Percentiles rank a stretch among this genome's conserved stretches.
Evolutionary conservation across 1,140 invertebrate species (phyloP).

Genomic region (Conus betulinus): DNA sequence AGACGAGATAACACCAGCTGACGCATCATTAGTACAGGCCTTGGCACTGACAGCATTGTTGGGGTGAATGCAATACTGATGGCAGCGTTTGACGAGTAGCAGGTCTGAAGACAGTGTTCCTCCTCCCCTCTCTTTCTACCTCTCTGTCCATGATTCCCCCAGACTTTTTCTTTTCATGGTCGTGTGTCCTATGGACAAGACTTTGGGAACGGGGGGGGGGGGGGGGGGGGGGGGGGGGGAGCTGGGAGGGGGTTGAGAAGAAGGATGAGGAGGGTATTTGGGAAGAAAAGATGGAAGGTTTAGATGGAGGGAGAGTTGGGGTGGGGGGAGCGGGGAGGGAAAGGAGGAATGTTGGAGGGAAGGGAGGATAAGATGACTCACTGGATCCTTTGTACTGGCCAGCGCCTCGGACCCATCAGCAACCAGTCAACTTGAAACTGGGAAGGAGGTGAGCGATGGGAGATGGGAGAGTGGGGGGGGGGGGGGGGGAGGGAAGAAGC

Average conservation of each 20-base stretch:
- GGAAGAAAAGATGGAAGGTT: background rate
- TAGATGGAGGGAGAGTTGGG: background rate
- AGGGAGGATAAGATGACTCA: slow-evolving; percentile 1
- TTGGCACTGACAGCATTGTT: too few species aligned
- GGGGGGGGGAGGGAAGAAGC: background rate
- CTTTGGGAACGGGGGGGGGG: too few species aligned
- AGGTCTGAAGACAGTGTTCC: too few species aligned
- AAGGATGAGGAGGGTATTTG: background rate
- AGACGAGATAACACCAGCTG: too few species aligned
- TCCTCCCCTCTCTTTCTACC: too few species aligned
- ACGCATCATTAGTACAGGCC: too few species aligned
- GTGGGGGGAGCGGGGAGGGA: background rate
- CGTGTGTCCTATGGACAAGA: too few species aligned
- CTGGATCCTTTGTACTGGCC: slow-evolving; percentile 11
- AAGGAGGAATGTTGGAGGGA: background rate
- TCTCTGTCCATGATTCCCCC: too few species aligned
- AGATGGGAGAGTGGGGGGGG: background rate
- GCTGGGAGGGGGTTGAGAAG: background rate
- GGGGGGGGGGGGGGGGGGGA: background rate
- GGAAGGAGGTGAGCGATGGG: background rate
- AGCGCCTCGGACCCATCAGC: background rate
- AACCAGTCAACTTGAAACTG: slow-evolving; percentile 18
- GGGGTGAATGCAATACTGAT: too few species aligned
- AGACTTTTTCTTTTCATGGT: too few species aligned
- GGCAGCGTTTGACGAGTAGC: too few species aligned